Evolutionary conservation across 1,140 invertebrate species (phyloP).

Genomic region (Archivesica marissinica): DNA sequence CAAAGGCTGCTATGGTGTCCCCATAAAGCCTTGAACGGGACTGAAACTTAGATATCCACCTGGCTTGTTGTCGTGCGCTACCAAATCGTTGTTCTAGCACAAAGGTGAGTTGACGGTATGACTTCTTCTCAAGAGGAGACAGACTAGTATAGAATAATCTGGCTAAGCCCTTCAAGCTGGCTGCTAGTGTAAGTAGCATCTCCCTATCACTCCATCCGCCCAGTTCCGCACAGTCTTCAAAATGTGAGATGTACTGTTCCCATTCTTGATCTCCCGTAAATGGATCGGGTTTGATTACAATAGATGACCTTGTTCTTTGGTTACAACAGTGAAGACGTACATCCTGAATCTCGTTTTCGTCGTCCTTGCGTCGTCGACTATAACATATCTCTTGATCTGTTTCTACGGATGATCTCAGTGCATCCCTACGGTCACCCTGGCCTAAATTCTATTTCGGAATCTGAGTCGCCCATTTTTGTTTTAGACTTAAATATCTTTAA

Average conservation of each 20-base stretch:
- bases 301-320: neutral
- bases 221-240: constrained; percentile 55
- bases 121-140: neutral
- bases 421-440: no score
- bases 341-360: no score
- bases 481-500: no score
- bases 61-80: neutral
- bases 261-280: constrained; percentile 1
- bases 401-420: no score
- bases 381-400: no score
- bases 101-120: neutral
- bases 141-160: constrained; percentile 34
- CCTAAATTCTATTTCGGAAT: no score
- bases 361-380: no score
- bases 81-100: neutral
- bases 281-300: neutral
- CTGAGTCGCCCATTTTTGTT: no score
- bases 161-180: neutral
- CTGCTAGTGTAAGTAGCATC: neutral
- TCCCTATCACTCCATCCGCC: constrained; percentile 7
- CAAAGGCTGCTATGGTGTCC: constrained; percentile 22
- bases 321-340: no score
- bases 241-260: constrained; percentile 1
- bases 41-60: constrained; percentile 39
- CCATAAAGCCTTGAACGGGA: neutral